These are phyloP conservation scores for Andrena dorsata DNA, from an alignment of 2,888 invertebrate genomes.

Conservation along the genomic window DNA sequence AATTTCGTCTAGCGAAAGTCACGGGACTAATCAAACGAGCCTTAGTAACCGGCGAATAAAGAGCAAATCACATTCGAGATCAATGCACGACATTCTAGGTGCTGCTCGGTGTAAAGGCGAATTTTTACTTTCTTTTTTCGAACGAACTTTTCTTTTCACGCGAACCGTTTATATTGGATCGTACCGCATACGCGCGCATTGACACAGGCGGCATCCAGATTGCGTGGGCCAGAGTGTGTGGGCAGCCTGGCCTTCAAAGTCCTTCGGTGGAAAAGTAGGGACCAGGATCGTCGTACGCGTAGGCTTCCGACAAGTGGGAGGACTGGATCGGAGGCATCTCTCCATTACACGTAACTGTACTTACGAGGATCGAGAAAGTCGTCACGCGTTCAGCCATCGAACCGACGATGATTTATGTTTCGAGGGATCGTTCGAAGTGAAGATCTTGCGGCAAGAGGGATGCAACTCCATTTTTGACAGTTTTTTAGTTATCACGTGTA, in stretches of 20 bases:
- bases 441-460: neutral
- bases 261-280: conserved; percentile 74
- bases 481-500: no score
- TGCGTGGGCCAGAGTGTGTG: conserved; percentile 73
- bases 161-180: conserved; percentile 35
- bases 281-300: conserved; percentile 69
- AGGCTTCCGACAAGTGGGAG: conserved; percentile 74
- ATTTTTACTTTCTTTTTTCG: conserved; percentile 30
- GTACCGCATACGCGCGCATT: neutral
- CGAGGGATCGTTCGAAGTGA: neutral
- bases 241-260: conserved; percentile 79
- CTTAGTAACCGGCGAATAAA: conserved; percentile 21
- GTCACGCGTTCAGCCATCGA: conserved; percentile 32
- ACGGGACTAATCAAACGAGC: conserved; percentile 43
- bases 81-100: conserved; percentile 62
- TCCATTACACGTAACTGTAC: conserved; percentile 69
- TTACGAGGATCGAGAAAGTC: conserved; percentile 57
- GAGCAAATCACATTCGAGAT: conserved; percentile 38
- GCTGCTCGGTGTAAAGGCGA: conserved; percentile 22
- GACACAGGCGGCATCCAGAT: conserved; percentile 4
- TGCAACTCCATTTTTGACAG: neutral
- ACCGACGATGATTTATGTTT: conserved; percentile 21
- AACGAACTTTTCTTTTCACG: conserved; percentile 24
- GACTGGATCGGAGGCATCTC: conserved; percentile 70
- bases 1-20: conserved; percentile 67